A percentile compares a stretch with the other conserved stretches of the same genome.
phyloP scores from a whole-genome alignment of 2,113 vertebrate genomes.

The Herpetotheres cachinnans region DNA sequence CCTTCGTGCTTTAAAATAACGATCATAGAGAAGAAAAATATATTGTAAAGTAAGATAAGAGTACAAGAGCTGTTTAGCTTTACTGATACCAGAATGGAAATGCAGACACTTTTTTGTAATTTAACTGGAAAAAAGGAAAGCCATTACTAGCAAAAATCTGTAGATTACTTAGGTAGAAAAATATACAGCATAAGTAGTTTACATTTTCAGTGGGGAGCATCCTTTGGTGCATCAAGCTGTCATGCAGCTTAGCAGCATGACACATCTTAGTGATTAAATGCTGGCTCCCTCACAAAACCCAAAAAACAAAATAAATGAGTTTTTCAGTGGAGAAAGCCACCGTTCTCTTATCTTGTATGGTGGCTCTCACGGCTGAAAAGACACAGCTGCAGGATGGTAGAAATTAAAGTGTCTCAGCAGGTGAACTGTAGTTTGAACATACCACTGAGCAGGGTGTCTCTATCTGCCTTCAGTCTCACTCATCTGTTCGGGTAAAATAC shows the following conservation, averaged over 20 bases:
- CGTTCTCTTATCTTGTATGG: not conserved
- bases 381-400: not conserved
- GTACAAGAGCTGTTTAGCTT: not conserved
- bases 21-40: not conserved
- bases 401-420: constrained; percentile 11
- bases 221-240: constrained; percentile 2
- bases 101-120: not conserved
- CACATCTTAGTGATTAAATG: constrained; percentile 28
- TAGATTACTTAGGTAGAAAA: not conserved
- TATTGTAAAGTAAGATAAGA: not conserved
- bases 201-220: constrained; percentile 5
- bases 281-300: not conserved
- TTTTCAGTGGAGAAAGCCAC: constrained; percentile 6
- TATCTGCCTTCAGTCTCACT: not conserved
- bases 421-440: not conserved
- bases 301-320: not conserved
- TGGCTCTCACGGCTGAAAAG: not conserved
- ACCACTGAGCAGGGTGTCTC: not conserved
- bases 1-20: not conserved
- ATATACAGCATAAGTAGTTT: not conserved
- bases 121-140: not conserved
- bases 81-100: not conserved
- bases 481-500: not conserved
- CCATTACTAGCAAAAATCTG: not conserved
- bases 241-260: constrained; percentile 17